Evolutionary conservation across 1,140 invertebrate genomes (phyloP).

Genomic region (Brachionus koreanus): DNA sequence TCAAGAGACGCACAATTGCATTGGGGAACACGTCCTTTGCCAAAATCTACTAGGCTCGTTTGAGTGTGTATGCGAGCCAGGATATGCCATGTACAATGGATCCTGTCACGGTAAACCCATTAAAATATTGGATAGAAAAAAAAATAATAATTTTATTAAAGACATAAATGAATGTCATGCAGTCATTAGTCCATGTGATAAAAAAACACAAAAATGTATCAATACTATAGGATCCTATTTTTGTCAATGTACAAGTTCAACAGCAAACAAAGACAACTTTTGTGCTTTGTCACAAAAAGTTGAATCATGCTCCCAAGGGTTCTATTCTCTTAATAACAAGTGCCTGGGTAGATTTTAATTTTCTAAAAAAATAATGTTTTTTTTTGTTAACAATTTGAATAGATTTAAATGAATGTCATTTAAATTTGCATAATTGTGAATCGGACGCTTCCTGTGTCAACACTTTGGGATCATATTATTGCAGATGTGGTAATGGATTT

Average conservation of each 20-base stretch:
- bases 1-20: constrained; percentile 1
- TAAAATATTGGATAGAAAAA: neutral
- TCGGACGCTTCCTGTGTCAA: constrained; percentile 12
- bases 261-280: neutral
- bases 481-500: constrained; percentile 20
- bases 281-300: neutral
- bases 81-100: constrained; percentile 8
- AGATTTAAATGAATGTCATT: constrained; percentile 35
- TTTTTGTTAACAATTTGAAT: neutral
- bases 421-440: neutral
- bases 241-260: constrained; percentile 20
- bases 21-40: neutral
- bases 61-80: constrained; percentile 31
- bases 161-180: constrained; percentile 38
- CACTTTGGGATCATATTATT: constrained; percentile 20
- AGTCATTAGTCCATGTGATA: neutral
- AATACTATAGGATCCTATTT: neutral
- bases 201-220: neutral
- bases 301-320: neutral
- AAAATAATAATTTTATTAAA: neutral
- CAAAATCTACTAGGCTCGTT: constrained; percentile 34
- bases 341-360: neutral
- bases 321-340: neutral
- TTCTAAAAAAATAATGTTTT: neutral
- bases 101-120: neutral